Base-by-base conservation (phyloP, 2,888 invertebrate genomes). In the Platypus cylindrus region DNA sequence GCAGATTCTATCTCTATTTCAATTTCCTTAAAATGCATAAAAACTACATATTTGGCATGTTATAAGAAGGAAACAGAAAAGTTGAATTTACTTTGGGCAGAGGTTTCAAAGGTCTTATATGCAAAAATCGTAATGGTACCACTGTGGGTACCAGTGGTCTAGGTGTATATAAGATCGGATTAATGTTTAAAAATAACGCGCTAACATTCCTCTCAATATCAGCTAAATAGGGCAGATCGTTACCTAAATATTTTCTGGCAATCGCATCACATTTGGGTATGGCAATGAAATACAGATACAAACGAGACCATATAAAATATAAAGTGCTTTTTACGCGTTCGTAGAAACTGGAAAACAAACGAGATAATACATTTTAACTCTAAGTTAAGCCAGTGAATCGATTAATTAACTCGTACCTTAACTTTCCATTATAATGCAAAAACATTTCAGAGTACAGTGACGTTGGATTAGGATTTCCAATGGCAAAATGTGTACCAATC, bases 341-440 rank as follows among this genome's bases (percentile, higher is more conserved):
- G 20, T 63, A 64, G 22, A 62, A 51, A 11, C 55, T 65, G 38
- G 67, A 40, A 39, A 26, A 13, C 11, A 30, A 22, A 25, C 5
- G 5, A 20, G 5, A 9, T 20, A 20, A 20, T 9, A n/a, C n/a
- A n/a, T n/a, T n/a, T n/a, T n/a, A n/a, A n/a, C n/a, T n/a, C n/a
- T n/a, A n/a, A n/a, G n/a, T n/a, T n/a, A n/a, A n/a, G n/a, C n/a
- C n/a, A n/a, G n/a, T n/a, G n/a, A n/a, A n/a, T n/a, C n/a, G n/a
- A 28, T 11, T 23, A 5, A 5, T 23, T 23, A 13, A 16, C 31
- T 15, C 36, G 33, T 32, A 43, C 40, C 25, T 38, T 29, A 43
- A 27, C 3, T 40, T 35, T 22, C 51, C 50, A 20, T 52, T 41
- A 28, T 50, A 50, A 13, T 45, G 47, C 15, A 55, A 35, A 34